phyloP scores from a whole-genome alignment of 2,888 invertebrate genomes.

The Boloria euphrosyne region DNA sequence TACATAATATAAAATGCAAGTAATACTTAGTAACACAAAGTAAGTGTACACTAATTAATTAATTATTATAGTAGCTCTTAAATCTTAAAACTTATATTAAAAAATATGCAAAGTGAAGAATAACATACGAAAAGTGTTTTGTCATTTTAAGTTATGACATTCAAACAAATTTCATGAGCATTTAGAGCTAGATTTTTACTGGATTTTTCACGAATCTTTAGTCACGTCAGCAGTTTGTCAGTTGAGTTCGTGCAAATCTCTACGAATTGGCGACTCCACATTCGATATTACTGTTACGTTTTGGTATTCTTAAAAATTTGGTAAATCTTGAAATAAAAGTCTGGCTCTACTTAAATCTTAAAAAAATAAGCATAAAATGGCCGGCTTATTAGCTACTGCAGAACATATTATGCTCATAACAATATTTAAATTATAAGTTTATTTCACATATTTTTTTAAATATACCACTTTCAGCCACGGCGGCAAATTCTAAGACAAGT shows the following conservation, averaged over 20 bases:
- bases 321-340: not conserved
- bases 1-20: not conserved
- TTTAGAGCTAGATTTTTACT: constrained; percentile 18
- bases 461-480: too few relatives aligned
- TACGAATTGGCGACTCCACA: constrained; percentile 36
- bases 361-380: too few relatives aligned
- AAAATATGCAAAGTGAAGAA: too few relatives aligned
- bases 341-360: not conserved
- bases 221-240: constrained; percentile 33
- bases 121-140: not conserved
- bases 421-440: too few relatives aligned
- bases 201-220: constrained; percentile 19
- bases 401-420: too few relatives aligned
- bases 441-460: too few relatives aligned
- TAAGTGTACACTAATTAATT: too few relatives aligned
- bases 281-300: constrained; percentile 37
- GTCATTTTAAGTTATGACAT: constrained; percentile 7
- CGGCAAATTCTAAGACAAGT: too few relatives aligned
- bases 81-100: too few relatives aligned
- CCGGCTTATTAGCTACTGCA: too few relatives aligned
- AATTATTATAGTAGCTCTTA: too few relatives aligned
- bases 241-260: constrained; percentile 33
- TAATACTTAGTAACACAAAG: too few relatives aligned
- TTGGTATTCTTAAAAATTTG: constrained; percentile 39
- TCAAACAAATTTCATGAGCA: constrained; percentile 4